Evolutionary conservation across 2,797 vertebrate species (phyloP).

Genomic region (Prionace glauca): DNA sequence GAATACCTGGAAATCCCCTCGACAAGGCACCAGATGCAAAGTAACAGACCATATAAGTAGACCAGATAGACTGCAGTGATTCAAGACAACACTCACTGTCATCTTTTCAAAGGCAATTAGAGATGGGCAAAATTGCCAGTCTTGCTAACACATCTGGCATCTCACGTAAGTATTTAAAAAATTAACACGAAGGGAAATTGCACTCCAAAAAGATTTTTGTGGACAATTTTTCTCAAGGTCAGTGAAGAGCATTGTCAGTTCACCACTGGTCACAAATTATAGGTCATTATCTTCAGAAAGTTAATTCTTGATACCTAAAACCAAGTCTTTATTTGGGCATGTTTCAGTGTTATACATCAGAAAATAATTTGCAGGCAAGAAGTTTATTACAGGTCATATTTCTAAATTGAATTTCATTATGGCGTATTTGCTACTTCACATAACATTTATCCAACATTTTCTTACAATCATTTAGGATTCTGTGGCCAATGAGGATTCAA

Average conservation of each 20-base stretch:
- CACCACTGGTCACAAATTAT: neutral
- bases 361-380: neutral
- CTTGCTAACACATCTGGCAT: too few relatives aligned
- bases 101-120: too few relatives aligned
- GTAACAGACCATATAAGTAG: neutral
- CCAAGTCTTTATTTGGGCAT: neutral
- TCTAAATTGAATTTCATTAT: neutral
- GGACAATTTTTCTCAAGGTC: neutral
- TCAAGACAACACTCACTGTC: too few relatives aligned
- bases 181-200: neutral
- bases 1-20: neutral
- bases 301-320: neutral
- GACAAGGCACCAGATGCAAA: neutral
- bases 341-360: neutral
- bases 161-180: too few relatives aligned
- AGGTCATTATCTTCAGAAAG: neutral
- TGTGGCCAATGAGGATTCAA: neutral
- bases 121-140: too few relatives aligned
- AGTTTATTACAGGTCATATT: neutral
- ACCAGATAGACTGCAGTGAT: too few relatives aligned
- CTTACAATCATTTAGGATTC: neutral
- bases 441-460: neutral
- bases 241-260: too few relatives aligned
- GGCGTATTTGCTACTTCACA: neutral
- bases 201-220: neutral